Percentiles rank a stretch among this genome's conserved stretches.
Evolutionary conservation across 53 echinoderm and acorn worm genomes (phyloP).

Genomic region (Echinometra lucunter): DNA sequence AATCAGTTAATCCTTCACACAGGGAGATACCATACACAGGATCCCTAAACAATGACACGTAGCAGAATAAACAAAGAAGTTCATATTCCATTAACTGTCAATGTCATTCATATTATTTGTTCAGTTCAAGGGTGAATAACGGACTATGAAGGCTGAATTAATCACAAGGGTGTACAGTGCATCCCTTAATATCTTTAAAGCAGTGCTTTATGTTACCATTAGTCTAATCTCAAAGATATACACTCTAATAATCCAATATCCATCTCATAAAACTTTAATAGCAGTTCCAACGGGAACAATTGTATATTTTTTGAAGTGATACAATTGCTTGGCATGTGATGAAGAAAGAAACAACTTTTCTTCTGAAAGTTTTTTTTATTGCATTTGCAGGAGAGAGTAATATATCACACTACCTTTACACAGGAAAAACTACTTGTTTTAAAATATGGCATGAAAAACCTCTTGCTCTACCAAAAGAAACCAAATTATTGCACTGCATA

Average conservation of each 20-base stretch:
- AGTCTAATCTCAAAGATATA: not conserved
- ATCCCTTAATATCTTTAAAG: not conserved
- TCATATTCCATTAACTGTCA: constrained; percentile 49
- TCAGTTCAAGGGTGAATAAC: not conserved
- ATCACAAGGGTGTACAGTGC: not conserved
- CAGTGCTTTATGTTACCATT: not conserved
- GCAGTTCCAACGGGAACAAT: no score
- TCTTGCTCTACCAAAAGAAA: not conserved
- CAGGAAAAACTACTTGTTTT: no score
- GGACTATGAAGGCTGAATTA: not conserved
- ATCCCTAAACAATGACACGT: not conserved
- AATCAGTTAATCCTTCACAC: not conserved
- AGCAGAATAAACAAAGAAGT: constrained; percentile 18
- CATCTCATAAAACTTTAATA: no score
- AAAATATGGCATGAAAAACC: not conserved
- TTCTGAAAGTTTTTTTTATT: no score
- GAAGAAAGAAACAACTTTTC: no score
- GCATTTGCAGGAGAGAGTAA: no score
- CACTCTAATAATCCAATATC: no score
- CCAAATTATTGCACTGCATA: not conserved
- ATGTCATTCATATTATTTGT: not conserved
- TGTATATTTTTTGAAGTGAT: no score
- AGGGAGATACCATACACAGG: not conserved
- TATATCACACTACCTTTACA: no score
- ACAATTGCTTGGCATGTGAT: no score